Evolutionary conservation across 1,140 invertebrate genomes (phyloP), one percentile per base, ranked within the genome.

Genomic region (Pseudoatta argentina): DNA sequence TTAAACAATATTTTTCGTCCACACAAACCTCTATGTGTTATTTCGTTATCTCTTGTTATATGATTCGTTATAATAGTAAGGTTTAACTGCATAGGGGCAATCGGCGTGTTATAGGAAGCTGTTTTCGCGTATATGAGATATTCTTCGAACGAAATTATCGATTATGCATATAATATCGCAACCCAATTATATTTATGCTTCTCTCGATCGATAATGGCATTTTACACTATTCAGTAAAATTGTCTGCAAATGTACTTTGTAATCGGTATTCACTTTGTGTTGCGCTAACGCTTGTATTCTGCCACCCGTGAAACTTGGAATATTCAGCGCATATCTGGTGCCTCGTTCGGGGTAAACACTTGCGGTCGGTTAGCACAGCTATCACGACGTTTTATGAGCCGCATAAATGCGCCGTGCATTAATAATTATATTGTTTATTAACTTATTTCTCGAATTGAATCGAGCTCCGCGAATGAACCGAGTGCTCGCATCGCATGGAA

Each of bases 121-220:
- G 24, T 5, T 34, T 61, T 1, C 6, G 53, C 55, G 53, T 5
- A 44, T 82, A 72, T 48, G 4, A 0, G 18, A 18, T 48, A 30
- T 82, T 59, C 27, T 21, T 16, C 24, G 30, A 2, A 7, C 3
- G 27, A 82, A 73, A 61, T 72, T 21, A 16, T 21, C 10, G 8
- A 82, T 82, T 73, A 61, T 21, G 34, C 53, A 12, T 14, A n/a
- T 59, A 72, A 73, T 48, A 73, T 61, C 3, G 27, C 34, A 48
- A 21, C 16, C 3, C 3, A 51, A 64, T 27, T 14, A 96, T 96
- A 67, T 96, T 97, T 7, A 96, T 96, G 85, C 97, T 93, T 92
- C 97, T 97, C 93, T 97, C 97, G 39, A 8, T 48, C 53, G 34
- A 59, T 82, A 72, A 82, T 73, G 34, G 10, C 53, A 82, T 73